phyloP scores from a whole-genome alignment of 2,113 vertebrate genomes.

The Isurus oxyrinchus region DNA sequence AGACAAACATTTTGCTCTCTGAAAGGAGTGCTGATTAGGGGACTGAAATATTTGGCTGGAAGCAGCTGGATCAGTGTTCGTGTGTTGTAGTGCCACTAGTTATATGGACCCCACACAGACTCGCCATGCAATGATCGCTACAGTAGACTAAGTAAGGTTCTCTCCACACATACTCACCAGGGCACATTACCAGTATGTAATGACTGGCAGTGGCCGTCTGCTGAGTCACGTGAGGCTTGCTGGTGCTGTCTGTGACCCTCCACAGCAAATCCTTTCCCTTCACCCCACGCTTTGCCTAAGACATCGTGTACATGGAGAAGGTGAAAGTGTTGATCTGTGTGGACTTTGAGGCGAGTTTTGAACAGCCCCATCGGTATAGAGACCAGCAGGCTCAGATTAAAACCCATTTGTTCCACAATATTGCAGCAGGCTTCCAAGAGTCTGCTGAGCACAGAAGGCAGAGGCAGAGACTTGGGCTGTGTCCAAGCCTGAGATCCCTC shows the following conservation, averaged over 20 bases:
- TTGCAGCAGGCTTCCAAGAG: conserved; percentile 67
- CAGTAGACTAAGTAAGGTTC: background rate
- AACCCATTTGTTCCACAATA: conserved; percentile 75
- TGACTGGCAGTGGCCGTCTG: background rate
- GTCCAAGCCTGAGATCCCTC: conserved; percentile 70
- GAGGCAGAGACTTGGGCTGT: conserved; percentile 78
- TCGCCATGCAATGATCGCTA: background rate
- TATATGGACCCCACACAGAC: too few relatives aligned
- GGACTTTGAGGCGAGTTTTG: conserved; percentile 51
- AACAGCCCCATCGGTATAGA: conserved; percentile 59
- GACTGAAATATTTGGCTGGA: background rate
- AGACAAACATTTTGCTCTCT: background rate
- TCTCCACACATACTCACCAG: background rate
- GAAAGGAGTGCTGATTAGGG: background rate
- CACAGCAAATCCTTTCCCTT: conserved; percentile 45
- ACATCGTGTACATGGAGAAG: conserved; percentile 52
- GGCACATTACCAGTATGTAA: background rate
- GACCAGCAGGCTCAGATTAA: conserved; percentile 73
- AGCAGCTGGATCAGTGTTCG: background rate
- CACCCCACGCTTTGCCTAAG: conserved; percentile 53
- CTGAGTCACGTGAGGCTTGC: background rate
- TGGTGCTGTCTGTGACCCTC: conserved; percentile 41
- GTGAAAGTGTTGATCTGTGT: conserved; percentile 50
- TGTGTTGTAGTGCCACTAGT: background rate
- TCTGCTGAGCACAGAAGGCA: conserved; percentile 82